Base-by-base conservation (phyloP, 1,140 invertebrate species). In the Hylaeus anthracinus region DNA sequence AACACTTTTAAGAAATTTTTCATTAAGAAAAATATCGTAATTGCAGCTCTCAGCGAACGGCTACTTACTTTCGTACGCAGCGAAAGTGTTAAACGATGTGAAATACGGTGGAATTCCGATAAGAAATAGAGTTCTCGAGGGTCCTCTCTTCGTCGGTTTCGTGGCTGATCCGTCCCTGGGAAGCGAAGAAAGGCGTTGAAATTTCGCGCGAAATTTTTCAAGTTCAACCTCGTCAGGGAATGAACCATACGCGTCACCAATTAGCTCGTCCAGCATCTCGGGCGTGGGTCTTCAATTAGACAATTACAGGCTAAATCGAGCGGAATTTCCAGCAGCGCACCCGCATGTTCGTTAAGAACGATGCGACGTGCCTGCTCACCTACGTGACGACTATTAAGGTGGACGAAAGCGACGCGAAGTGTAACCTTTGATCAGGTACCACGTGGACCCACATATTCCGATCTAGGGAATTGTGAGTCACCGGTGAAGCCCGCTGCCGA, bases 221-320 rank as follows among this genome's bases (percentile, higher is more conserved):
- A 26, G 53, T 15, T 58, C 1, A 26, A 37, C 26, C 48, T 67
- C 26, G 67, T 43, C 64, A 73, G 72, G 82, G 63, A 63, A 60
- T 70, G 73, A 48, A 48, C 51, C 58, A 65, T 66, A 65, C 79
- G 83, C 87, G 82, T 74, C 72, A 84, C 53, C 66, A 82, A 80
- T 83, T 85, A 76, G 60, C 83, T 73, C 73, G 65, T 65, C 39
- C 76, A 85, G 85, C 84, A 67, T 78, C 87, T 26, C 26, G 26
- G 83, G 83, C 85, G 88, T 89, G 83, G 86, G 87, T 90, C 88
- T 85, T 91, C 87, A 90, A 91, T 91, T 91, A 91, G 91, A 91
- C 87, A 91, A 91, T 91, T 91, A 91, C 85, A 73, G 51, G 86
- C 85, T 90, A 88, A 91, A 91, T 90, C 88, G 87, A 90, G 82